These are phyloP conservation scores for Sycophaga agraensis DNA, from an alignment of 1,140 invertebrate species.

Conservation along the genomic window DNA sequence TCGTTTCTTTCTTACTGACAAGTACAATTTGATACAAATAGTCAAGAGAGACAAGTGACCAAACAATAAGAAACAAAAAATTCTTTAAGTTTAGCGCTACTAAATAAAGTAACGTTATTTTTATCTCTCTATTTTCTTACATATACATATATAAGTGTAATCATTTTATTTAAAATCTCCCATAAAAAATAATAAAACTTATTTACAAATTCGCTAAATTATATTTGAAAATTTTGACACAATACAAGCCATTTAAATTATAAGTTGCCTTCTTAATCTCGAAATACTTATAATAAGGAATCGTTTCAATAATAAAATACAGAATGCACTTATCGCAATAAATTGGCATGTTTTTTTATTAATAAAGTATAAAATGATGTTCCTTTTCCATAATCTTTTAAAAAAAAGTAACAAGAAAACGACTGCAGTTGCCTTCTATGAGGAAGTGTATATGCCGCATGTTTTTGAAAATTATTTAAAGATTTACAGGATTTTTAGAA, in stretches of 20 bases:
- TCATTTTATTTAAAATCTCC: neutral
- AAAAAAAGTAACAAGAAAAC: conserved; percentile 31
- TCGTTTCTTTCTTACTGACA: conserved; percentile 10
- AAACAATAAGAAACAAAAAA: neutral
- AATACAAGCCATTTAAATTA: neutral
- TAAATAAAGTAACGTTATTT: conserved; percentile 21
- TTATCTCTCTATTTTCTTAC: conserved; percentile 31
- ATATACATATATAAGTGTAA: neutral
- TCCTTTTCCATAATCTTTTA: conserved; percentile 28
- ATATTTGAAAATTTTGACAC: neutral
- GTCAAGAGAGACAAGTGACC: neutral
- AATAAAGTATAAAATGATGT: conserved; percentile 41
- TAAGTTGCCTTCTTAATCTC: neutral
- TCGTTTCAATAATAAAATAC: conserved; percentile 24
- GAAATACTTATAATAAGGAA: conserved; percentile 19
- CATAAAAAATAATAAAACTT: neutral
- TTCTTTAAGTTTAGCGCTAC: neutral
- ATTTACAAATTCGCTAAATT: conserved; percentile 12
- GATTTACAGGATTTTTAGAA: conserved; percentile 34
- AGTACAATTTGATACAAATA: neutral
- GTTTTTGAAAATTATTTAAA: conserved; percentile 10
- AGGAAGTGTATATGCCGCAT: conserved; percentile 18
- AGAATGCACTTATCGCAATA: conserved; percentile 22
- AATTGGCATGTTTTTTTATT: conserved; percentile 37
- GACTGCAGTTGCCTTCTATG: conserved; percentile 18